Evolutionary conservation across 2,888 invertebrate genomes (phyloP).

Genomic region (Charanyca ferruginea): DNA sequence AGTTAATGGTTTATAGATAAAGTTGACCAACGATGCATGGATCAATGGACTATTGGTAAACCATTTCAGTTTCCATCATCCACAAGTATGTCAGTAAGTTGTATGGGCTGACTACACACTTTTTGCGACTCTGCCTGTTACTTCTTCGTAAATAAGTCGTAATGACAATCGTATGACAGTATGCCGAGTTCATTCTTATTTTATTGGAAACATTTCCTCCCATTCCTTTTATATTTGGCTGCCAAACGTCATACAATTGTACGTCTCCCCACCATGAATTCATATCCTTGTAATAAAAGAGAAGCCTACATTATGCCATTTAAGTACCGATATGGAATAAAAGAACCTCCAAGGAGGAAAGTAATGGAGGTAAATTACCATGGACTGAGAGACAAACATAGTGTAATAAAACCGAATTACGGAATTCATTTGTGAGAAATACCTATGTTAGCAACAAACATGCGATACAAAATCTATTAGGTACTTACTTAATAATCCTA

Average conservation of each 20-base stretch:
- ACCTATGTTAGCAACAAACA: conserved; percentile 1
- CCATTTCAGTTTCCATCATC: no score
- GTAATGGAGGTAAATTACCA: conserved; percentile 9
- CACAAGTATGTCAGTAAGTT: no score
- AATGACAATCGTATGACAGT: no score
- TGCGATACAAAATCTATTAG: not conserved
- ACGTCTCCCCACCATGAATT: conserved; percentile 19
- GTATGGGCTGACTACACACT: no score
- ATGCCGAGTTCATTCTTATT: conserved; percentile 2
- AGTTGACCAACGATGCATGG: no score
- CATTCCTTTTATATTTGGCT: conserved; percentile 14
- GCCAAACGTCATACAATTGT: conserved; percentile 21
- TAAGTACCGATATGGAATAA: conserved; percentile 21
- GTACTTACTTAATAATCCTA: no score
- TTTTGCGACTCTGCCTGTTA: not conserved
- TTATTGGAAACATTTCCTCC: conserved; percentile 3
- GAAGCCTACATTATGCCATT: conserved; percentile 15
- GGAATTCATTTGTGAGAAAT: conserved; percentile 10
- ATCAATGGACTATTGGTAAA: no score
- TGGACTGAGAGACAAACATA: conserved; percentile 1
- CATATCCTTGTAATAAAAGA: conserved; percentile 44
- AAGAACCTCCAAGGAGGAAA: conserved; percentile 9
- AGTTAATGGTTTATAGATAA: no score
- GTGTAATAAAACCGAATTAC: conserved; percentile 13
- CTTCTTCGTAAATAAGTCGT: not conserved